These are phyloP conservation scores for Thera obeliscata DNA, from an alignment of 2,888 invertebrate species.

Conservation along the genomic window DNA sequence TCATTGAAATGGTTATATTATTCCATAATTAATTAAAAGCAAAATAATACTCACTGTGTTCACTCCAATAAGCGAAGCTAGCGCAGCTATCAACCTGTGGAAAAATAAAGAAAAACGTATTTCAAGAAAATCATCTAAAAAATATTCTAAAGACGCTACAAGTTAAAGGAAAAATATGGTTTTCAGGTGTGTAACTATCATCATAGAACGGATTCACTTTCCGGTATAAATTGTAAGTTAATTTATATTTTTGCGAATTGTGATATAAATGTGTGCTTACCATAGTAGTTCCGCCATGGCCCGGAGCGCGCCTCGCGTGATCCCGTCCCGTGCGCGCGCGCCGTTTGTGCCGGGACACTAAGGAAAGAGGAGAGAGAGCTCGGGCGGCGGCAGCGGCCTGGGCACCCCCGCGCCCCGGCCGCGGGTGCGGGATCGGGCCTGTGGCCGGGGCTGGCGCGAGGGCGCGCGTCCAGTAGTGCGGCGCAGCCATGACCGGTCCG, in stretches of 20 bases:
- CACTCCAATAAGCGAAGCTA: conserved; percentile 68
- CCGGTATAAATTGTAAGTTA: conserved; percentile 1
- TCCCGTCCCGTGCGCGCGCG: conserved; percentile 81
- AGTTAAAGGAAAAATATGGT: background rate
- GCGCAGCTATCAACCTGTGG: conserved; percentile 73
- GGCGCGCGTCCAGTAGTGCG: conserved; percentile 79
- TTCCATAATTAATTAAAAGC: conserved; percentile 18
- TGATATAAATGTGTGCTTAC: conserved; percentile 56
- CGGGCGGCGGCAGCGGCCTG: conserved; percentile 67
- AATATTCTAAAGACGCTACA: background rate
- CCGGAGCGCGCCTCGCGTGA: conserved; percentile 79
- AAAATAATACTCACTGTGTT: conserved; percentile 66
- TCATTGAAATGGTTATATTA: conserved; percentile 27
- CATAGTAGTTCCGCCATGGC: conserved; percentile 81
- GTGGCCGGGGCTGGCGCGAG: conserved; percentile 54
- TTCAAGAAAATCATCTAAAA: background rate
- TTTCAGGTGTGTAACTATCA: background rate
- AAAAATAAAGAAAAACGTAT: conserved; percentile 41
- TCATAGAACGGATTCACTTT: background rate
- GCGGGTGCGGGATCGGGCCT: conserved; percentile 38
- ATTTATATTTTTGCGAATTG: conserved; percentile 20
- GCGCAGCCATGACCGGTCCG: conserved; percentile 83
- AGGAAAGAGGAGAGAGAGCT: conserved; percentile 74
- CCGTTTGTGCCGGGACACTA: conserved; percentile 82
- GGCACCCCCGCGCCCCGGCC: conserved; percentile 64